Evolutionary conservation across 2,888 invertebrate genomes (phyloP).

Genomic region (Argyresthia goedartella): DNA sequence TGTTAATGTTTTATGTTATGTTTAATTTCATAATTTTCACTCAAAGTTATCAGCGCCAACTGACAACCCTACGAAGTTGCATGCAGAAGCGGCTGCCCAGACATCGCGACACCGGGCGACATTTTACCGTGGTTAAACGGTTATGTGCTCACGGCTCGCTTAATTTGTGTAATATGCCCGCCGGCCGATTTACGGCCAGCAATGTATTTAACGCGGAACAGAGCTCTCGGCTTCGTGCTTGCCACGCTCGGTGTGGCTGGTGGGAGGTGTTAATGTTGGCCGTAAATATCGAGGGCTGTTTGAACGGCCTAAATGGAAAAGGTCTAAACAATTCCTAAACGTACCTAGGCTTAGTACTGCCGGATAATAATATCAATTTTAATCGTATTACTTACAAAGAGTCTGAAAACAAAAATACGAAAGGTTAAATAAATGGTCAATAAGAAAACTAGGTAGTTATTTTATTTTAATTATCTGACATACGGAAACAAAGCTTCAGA

Average conservation of each 20-base stretch:
- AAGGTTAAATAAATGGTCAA: no score
- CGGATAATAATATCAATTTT: no score
- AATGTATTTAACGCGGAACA: constrained; percentile 19
- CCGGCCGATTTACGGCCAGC: constrained; percentile 21
- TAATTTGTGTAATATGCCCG: constrained; percentile 22
- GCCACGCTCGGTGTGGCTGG: neutral
- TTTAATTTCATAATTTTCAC: no score
- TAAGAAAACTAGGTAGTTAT: no score
- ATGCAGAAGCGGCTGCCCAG: constrained; percentile 4
- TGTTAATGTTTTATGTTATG: no score
- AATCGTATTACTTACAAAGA: no score
- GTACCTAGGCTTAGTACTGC: no score
- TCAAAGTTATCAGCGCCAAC: neutral
- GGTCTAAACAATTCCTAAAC: no score
- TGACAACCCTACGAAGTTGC: neutral
- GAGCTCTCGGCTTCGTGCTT: neutral
- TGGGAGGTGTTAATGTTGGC: constrained; percentile 2
- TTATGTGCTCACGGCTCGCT: constrained; percentile 45
- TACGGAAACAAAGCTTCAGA: no score
- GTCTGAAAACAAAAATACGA: no score
- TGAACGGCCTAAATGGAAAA: neutral
- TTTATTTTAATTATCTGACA: no score
- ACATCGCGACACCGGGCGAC: constrained; percentile 16
- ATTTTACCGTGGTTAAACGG: constrained; percentile 34
- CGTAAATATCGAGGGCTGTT: constrained; percentile 1